Base-by-base conservation (phyloP, 2,113 vertebrate species). In the Silurus meridionalis region DNA sequence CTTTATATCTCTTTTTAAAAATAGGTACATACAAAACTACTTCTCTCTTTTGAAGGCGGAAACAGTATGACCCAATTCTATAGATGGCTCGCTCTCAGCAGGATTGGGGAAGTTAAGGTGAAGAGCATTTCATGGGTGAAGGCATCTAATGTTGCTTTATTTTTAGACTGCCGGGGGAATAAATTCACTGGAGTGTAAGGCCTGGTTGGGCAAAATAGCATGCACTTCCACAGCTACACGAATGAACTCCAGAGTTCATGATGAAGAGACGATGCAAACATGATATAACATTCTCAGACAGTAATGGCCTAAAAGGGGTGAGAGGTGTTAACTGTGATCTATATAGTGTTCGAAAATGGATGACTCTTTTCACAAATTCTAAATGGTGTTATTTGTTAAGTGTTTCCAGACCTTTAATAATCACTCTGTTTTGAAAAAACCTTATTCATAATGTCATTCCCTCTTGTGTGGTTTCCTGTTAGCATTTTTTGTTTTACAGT, bases 281-380 rank as follows among this genome's bases (percentile, higher is more conserved):
- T 88, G 89, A 60, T 37, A 88, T 91, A 89, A 86, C 69, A 84
- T 88, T 89, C 80, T 87, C 69, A 91, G 90, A 89, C 87, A 92
- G 89, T 91, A 92, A 93, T 89, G 85, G 91, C 92, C 86, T 13
- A 17, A 71, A 17, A 17, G 28, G 6, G 5, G 37, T 81, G 90
- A 91, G 91, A 89, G 79, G 87, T 53, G 84, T 10, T 21, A 83
- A 75, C 81, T 84, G 86, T 90, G 78, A 89, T 90, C 85, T 85
- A 90, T 81, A 80, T 66, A 89, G 57, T 14, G 17, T 11, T 58
- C 87, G 37, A 89, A 88, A 84, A 78, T 67, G 71, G 77, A 80
- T 67, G 53, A 61, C 60, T 78, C n/a, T 78, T 85, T 78, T 67
- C 63, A 9, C 48, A 6, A 53, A 11, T n/a, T 25, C 21, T 67